Conservation (phyloP, 2,888 invertebrate genomes). For the Mycogona germanica region DNA sequence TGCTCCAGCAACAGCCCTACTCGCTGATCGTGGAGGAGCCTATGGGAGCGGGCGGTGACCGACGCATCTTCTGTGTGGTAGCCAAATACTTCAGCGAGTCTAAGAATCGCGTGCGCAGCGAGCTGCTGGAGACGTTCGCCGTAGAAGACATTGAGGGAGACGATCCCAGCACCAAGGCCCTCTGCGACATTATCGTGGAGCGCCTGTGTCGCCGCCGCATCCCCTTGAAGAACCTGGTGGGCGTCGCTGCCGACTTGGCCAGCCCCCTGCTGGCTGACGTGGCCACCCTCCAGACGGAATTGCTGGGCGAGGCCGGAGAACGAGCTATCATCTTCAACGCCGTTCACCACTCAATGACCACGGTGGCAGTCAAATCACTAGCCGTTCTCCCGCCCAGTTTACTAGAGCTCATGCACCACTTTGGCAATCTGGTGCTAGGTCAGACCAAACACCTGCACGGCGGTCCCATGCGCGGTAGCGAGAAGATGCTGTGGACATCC, state of each 20-base stretch:
- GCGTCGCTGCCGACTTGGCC: slow-evolving; percentile 10
- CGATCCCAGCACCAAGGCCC: not conserved
- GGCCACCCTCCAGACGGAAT: not conserved
- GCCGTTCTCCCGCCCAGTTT: not conserved
- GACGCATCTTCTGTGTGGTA: slow-evolving; percentile 7
- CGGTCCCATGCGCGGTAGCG: too few species aligned
- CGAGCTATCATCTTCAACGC: slow-evolving; percentile 3
- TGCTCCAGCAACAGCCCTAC: slow-evolving; percentile 3
- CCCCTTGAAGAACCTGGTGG: slow-evolving; percentile 11
- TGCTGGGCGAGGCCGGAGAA: not conserved
- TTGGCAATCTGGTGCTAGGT: not conserved
- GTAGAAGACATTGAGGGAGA: slow-evolving; percentile 4
- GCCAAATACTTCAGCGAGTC: slow-evolving; percentile 10
- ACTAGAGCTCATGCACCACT: not conserved
- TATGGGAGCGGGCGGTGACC: not conserved
- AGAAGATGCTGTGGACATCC: not conserved
- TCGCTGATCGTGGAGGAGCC: slow-evolving; percentile 12
- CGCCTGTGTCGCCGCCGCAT: not conserved
- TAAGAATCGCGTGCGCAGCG: not conserved
- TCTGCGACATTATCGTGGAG: slow-evolving; percentile 1
- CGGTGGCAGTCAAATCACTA: not conserved
- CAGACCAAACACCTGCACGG: not conserved
- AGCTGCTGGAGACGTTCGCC: slow-evolving; percentile 10
- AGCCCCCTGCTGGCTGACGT: not conserved
- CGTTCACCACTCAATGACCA: slow-evolving; percentile 1